Conservation (phyloP, 2,888 invertebrate genomes). For the Elaeidobius kamerunicus region DNA sequence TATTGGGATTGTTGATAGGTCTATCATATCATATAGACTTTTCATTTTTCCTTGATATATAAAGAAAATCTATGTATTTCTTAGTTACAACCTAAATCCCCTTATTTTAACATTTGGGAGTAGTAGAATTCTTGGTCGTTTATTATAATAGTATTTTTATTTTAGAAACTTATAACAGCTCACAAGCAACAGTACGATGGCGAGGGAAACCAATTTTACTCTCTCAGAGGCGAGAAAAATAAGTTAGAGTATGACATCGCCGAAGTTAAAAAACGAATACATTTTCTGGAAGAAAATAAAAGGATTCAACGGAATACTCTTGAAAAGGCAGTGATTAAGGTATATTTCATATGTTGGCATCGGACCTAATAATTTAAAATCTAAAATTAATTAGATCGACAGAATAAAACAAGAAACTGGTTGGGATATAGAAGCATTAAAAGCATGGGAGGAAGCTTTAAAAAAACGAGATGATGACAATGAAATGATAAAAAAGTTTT, state of each 20-base stretch:
- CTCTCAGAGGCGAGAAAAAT: conserved; percentile 50
- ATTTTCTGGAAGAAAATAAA: conserved; percentile 49
- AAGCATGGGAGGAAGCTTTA: conserved; percentile 70
- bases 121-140: too few species aligned
- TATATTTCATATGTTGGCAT: conserved; percentile 6
- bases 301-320: conserved; percentile 54
- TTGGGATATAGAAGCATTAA: conserved; percentile 64
- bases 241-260: conserved; percentile 51
- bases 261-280: conserved; percentile 52
- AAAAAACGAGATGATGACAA: conserved; percentile 67
- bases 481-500: conserved; percentile 67
- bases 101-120: too few species aligned
- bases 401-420: conserved; percentile 63
- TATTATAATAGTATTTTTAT: too few species aligned
- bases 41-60: too few species aligned
- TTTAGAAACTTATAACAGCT: conserved; percentile 62
- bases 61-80: neutral
- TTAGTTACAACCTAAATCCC: neutral
- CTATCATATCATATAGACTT: too few species aligned
- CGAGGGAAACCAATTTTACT: conserved; percentile 56
- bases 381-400: conserved; percentile 54
- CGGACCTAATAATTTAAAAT: neutral
- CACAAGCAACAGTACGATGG: conserved; percentile 67
- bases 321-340: conserved; percentile 48
- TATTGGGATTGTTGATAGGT: too few species aligned